Conservation (phyloP, 2,888 invertebrate genomes). For the Dione juno region DNA sequence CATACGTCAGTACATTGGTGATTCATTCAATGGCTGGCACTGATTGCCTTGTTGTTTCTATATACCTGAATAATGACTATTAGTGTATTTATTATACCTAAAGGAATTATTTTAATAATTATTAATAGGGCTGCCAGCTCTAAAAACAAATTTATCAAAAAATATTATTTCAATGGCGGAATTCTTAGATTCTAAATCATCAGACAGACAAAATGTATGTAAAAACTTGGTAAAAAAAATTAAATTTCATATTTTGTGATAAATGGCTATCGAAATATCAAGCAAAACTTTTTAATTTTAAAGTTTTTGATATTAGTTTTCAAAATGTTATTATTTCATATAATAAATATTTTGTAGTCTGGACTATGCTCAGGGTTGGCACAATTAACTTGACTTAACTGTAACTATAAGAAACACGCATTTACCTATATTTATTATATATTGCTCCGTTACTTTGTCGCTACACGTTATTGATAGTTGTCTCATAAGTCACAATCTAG, state of each 20-base stretch:
- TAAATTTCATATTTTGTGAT: not conserved
- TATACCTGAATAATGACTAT: constrained; percentile 9
- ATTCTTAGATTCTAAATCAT: no score
- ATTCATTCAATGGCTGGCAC: constrained; percentile 28
- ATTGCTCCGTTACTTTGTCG: not conserved
- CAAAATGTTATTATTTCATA: not conserved
- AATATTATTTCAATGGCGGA: no score
- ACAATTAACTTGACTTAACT: not conserved
- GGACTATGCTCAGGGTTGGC: constrained; percentile 28
- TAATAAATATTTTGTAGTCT: constrained; percentile 31
- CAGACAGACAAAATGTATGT: no score
- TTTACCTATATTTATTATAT: not conserved
- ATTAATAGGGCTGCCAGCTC: no score
- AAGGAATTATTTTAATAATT: no score
- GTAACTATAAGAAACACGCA: not conserved
- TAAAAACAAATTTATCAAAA: no score
- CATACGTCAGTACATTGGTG: constrained; percentile 12
- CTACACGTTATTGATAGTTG: not conserved
- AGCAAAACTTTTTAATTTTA: no score
- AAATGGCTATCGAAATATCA: not conserved
- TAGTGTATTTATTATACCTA: not conserved
- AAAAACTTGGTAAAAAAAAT: no score
- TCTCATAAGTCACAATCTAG: not conserved
- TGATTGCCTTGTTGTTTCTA: constrained; percentile 15
- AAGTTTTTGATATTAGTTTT: no score